phyloP scores from a whole-genome alignment of 1,140 invertebrate species.

The Oedothorax gibbosus region DNA sequence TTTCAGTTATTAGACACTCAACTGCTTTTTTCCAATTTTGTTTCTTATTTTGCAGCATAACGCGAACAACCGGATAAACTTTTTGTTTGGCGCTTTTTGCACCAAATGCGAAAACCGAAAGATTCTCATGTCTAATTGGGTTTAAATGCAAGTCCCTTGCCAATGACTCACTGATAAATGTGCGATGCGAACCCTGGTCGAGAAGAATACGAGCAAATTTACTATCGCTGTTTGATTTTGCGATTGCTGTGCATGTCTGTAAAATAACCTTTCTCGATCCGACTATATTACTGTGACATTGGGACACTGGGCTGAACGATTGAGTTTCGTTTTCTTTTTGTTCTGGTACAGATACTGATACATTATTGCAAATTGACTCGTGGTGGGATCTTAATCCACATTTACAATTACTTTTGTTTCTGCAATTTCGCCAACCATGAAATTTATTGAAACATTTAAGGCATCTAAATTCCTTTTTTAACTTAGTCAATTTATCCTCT shows the following conservation, averaged over 20 bases:
- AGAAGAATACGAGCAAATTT: not conserved
- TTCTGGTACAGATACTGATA: not conserved
- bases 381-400: not conserved
- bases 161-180: not conserved
- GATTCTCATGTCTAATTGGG: not conserved
- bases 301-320: not conserved
- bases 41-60: not conserved
- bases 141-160: not conserved
- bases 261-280: not conserved
- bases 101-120: not conserved
- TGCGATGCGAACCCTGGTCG: not conserved
- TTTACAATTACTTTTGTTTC: not conserved
- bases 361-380: slow-evolving; percentile 1
- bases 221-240: not conserved
- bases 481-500: too few species aligned
- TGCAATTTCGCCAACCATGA: not conserved
- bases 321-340: not conserved
- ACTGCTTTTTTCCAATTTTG: not conserved
- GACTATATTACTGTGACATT: not conserved
- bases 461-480: too few species aligned
- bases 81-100: not conserved
- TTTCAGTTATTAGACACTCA: not conserved
- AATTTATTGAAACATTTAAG: not conserved
- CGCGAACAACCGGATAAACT: not conserved
- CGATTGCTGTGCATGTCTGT: not conserved